Evolutionary conservation across 2,888 invertebrate genomes (phyloP).

Genomic region (Nomada fucata): DNA sequence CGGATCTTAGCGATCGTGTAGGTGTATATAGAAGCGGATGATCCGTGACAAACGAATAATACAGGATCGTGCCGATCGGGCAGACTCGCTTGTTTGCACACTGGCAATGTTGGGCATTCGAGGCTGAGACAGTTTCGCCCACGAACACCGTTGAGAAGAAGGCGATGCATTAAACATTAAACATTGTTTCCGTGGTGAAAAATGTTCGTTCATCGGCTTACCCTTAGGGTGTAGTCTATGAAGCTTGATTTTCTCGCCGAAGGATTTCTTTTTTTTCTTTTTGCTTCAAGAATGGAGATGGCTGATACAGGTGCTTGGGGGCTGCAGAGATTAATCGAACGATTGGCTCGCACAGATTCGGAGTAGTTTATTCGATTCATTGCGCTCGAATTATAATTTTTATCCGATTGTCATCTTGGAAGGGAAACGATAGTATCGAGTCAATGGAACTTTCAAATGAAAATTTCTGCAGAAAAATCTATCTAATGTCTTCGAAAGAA

Average conservation of each 20-base stretch:
- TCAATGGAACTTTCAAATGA: no score
- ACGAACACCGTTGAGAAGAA: constrained; percentile 1
- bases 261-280: not conserved
- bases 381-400: not conserved
- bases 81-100: constrained; percentile 48
- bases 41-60: constrained; percentile 26
- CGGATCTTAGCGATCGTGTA: constrained; percentile 53
- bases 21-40: constrained; percentile 38
- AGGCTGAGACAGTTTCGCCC: not conserved
- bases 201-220: constrained; percentile 23
- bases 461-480: not conserved
- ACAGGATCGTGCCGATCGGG: constrained; percentile 43
- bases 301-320: constrained; percentile 33
- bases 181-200: constrained; percentile 57
- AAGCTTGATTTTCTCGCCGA: not conserved
- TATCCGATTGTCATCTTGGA: no score
- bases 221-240: not conserved
- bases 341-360: not conserved
- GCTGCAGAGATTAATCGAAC: not conserved
- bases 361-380: not conserved
- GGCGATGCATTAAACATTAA: constrained; percentile 58
- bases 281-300: not conserved
- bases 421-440: no score
- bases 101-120: not conserved
- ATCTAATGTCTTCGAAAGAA: not conserved